phyloP scores from a whole-genome alignment of 2,113 vertebrate genomes.

The Limnothrissa miodon region DNA sequence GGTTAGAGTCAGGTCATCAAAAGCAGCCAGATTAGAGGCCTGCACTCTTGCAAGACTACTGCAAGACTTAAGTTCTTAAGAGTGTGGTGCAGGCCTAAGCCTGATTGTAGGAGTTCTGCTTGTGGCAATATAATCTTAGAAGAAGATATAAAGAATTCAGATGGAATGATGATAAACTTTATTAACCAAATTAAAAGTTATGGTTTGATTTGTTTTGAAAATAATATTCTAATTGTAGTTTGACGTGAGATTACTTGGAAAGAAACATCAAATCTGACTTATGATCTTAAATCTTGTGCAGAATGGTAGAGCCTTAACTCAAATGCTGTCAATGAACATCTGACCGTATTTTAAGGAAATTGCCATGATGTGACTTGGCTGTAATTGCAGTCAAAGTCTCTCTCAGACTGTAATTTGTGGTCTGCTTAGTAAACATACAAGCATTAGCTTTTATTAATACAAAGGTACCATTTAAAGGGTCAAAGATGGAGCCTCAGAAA shows the following conservation, averaged over 20 bases:
- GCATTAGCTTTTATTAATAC: slow-evolving; percentile 44
- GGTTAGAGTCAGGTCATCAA: neutral
- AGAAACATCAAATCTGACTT: no score
- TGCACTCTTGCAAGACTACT: no score
- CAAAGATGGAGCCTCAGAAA: neutral
- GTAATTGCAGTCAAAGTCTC: slow-evolving; percentile 62
- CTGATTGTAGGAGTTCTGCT: no score
- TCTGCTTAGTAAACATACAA: slow-evolving; percentile 59
- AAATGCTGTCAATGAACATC: slow-evolving; percentile 50
- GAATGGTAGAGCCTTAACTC: neutral
- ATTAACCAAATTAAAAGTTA: no score
- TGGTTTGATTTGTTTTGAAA: no score
- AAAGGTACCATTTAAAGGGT: slow-evolving; percentile 3
- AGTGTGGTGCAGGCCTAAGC: no score
- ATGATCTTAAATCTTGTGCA: neutral
- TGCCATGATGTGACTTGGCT: slow-evolving; percentile 58
- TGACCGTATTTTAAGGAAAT: slow-evolving; percentile 58
- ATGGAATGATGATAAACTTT: no score
- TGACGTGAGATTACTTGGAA: no score
- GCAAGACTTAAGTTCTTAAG: no score
- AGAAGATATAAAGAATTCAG: no score
- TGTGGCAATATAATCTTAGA: no score
- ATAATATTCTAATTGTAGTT: no score
- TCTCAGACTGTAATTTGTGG: slow-evolving; percentile 59
- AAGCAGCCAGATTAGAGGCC: neutral